Conservation (phyloP, 2,113 vertebrate genomes). For the Entomyzon cyanotis region DNA sequence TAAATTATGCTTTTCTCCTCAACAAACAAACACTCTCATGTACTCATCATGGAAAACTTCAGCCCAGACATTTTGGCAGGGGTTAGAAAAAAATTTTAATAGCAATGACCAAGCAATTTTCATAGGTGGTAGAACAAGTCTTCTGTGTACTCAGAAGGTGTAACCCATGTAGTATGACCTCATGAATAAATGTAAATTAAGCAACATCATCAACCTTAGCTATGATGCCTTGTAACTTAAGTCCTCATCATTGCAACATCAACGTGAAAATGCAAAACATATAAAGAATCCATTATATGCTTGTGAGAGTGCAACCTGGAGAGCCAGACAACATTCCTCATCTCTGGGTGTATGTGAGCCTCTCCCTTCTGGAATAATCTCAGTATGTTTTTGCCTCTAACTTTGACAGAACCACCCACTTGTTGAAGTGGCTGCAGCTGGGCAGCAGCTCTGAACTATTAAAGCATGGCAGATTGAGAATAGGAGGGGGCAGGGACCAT, state of each 20-base stretch:
- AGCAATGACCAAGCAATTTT: not conserved
- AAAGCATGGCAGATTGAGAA: not conserved
- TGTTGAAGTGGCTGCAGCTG: slow-evolving; percentile 41
- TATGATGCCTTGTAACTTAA: not conserved
- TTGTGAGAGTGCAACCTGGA: not conserved
- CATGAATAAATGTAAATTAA: not conserved
- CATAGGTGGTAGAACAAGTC: not conserved
- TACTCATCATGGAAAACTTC: not conserved
- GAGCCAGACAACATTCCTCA: not conserved
- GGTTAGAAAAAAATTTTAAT: not conserved
- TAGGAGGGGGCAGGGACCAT: slow-evolving; percentile 22
- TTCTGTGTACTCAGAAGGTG: not conserved
- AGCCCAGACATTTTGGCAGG: not conserved
- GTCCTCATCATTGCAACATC: not conserved
- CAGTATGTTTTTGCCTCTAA: not conserved
- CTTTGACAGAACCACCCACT: slow-evolving; percentile 17
- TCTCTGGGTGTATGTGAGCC: not conserved
- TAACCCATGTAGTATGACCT: not conserved
- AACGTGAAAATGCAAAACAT: not conserved
- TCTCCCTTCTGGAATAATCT: slow-evolving; percentile 13
- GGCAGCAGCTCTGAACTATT: slow-evolving; percentile 20
- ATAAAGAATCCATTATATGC: not conserved
- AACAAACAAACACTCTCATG: not conserved
- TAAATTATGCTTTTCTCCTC: not conserved
- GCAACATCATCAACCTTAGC: not conserved